Base-by-base conservation (phyloP, 2,888 invertebrate genomes). In the Drosophila subquinaria region DNA sequence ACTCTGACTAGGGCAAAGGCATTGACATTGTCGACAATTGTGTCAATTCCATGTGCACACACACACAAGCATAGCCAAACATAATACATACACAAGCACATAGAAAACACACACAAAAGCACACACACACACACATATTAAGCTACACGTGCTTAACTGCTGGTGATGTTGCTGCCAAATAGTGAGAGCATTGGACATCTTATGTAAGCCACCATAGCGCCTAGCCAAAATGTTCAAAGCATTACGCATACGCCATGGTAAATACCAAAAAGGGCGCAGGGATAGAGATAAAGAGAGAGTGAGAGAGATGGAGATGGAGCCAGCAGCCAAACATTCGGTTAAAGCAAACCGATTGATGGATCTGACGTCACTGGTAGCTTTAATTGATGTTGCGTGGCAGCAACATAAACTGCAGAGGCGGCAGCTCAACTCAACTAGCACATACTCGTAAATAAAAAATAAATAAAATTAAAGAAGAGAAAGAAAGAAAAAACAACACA, bases 1-100 rank as follows among this genome's bases (percentile, higher is more conserved):
- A 23, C 57, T 59, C 43, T 60, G 65, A 71, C 52, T 68, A 35
- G 53, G 50, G 67, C 76, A 67, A 88, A 84, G 83, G 89, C 89
- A 84, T 86, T 84, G 89, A 84, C 84, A 84, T 89, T 84, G 89
- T 69, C 81, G 70, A 64, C 87, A 84, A 88, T 84, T 86, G 84
- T 84, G 87, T 83, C 83, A 85, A 82, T 74, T 77, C 68, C 55
- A 62, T 61, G 65, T 62, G 30, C 30, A 60, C 60, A 40, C 60
- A 52, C 50, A 57, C 27, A 53, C 30, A 45, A 50, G 30, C 40
- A 35, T 20, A 13, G 40, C 13, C 15, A 15, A 23, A 20, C 23
- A 55, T 42, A 56, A 30, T 51, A 43, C 53, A 50, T 10, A 27
- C 27, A 17, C 40, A 15, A 42, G 53, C 27, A 53, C 33, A 45